Base-by-base conservation (phyloP, 1,140 invertebrate species). In the Drosophila saltans region DNA sequence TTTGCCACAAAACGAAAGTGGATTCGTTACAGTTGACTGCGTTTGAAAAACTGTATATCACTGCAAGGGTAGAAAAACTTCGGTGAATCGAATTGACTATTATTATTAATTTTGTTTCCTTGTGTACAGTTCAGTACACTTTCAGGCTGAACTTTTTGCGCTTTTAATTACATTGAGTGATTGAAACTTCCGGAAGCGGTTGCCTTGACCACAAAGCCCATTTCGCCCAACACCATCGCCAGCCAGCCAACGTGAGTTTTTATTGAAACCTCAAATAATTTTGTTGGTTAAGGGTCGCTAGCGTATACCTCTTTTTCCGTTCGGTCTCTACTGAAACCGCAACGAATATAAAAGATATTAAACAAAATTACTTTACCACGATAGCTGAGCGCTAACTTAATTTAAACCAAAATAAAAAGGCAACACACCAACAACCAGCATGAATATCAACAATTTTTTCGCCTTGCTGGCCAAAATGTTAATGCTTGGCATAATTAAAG, bases 401-500 rank as follows among this genome's bases (percentile, higher is more conserved):
- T 82, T 82, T 71, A 72, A 89, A 4, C 57, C 7, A 58, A 8
- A 48, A 48, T 21, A 21, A 21, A 48, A 21, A 48, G 24, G 45
- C 45, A 24, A 9, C 45, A 9, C 45, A 52, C 16, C 21, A 52
- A 52, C 16, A 48, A 24, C 43, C 16, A 16, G 16, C 7, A 48
- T 21, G 6, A 58, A 68, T 68, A 69, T 62, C 72, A 66, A 56
- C 56, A 52, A 33, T 57, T n/a, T 89, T 78, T 84, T 80, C 65
- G 77, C 83, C 62, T 83, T 55, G 60, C 66, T 75, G 66, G 71
- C 80, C 61, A 80, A 89, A 88, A 88, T 88, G 66, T 78, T 89
- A 88, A 88, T 83, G 81, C 67, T 77, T 67, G 78, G 68, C 72
- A 81, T 89, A 89, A 88, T 88, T 88, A 74, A 71, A 67, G 66